Base-by-base conservation (phyloP, 2,797 vertebrate species). In the Menidia menidia region DNA sequence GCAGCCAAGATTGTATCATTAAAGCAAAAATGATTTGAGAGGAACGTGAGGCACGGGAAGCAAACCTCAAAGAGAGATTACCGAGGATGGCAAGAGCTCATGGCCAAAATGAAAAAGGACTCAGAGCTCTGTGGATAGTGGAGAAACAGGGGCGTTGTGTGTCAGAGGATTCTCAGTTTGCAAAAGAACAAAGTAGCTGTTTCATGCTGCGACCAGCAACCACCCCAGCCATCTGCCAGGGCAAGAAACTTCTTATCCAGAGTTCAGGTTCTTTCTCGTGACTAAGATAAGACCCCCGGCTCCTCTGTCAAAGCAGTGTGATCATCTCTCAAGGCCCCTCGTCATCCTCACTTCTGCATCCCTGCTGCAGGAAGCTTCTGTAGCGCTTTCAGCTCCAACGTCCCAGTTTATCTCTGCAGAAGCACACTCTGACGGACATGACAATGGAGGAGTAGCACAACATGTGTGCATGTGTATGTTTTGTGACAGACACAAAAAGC, bases 211-310 rank as follows among this genome's bases (percentile, higher is more conserved):
- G 54, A 59, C 54, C 68, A 47, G 52, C 73, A 65, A 66, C 13
- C 50, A 55, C 64, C 52, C 30, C 50, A 51, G 57, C 61, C 10
- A 13, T 60, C 60, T 67, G 67, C 75, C 59, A 61, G 16, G 59
- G 73, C 42, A 44, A 47, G 44, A 72, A 53, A 75, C 60, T 54
- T 66, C 68, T 73, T 64, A 15, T 73, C 63, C 67, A 56, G 43
- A 47, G 54, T 43, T 74, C 77, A 64, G 60, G n/a, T 70, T 63
- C 19, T 57, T 31, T 68, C 48, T 62, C 43, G 41, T 18, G 35
- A 57, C 63, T 81, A 72, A 81, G 80, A 79, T 78, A 74, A 78
- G 64, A 74, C 60, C 59, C 66, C 53, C 57, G 41, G 53, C 64
- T 74, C 35, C 32, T 53, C 68, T 78, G 80, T 70, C 77, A 73